Evolutionary conservation across 2,797 vertebrate species (phyloP), one percentile per base, ranked within the genome.

Genomic region (Picus viridis): DNA sequence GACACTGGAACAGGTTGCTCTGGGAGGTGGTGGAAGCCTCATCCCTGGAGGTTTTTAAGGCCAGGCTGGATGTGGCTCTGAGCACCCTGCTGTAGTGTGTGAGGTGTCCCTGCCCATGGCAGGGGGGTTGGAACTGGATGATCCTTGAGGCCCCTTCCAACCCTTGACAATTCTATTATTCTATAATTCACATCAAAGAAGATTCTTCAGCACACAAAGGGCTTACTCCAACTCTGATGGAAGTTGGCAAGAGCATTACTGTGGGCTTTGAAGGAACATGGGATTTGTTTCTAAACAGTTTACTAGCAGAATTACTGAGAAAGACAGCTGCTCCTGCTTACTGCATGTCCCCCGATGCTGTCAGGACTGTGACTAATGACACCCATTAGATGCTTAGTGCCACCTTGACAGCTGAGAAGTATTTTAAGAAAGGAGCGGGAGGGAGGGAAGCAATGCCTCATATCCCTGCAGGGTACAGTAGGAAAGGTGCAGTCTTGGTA

Each of bases 311-410:
- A 67, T 29, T 47, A n/a, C 43, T 16, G 22, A 47, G 45, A 47
- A 20, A 63, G 20, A 27, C 29, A 59, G 27, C 30, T 75, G 14
- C 64, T 12, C 18, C 36, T 75, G 3, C 47, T 71, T 75, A 1
- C 49, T 88, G 16, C 1, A 0, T 18, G 5, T 79, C 13, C 22
- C 24, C 13, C 0, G 2, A 0, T 1, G 4, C 45, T 58, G 16
- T 54, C 27, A 59, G 26, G 49, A 16, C 34, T 75, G 24, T 75
- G 54, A 81, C 29, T 78, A 41, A 27, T 22, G 67, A 26, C 58
- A 69, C 7, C 20, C 4, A 7, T 26, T 53, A 29, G 36, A 14
- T 69, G 23, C n/a, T 57, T 47, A 63, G 9, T 32, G 61, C 19
- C 72, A 76, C 45, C 45, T 64, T 1, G 0, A 0, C 57, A 49